phyloP scores from a whole-genome alignment of 2,113 vertebrate genomes.

The mouse (Mus musculus) region DNA sequence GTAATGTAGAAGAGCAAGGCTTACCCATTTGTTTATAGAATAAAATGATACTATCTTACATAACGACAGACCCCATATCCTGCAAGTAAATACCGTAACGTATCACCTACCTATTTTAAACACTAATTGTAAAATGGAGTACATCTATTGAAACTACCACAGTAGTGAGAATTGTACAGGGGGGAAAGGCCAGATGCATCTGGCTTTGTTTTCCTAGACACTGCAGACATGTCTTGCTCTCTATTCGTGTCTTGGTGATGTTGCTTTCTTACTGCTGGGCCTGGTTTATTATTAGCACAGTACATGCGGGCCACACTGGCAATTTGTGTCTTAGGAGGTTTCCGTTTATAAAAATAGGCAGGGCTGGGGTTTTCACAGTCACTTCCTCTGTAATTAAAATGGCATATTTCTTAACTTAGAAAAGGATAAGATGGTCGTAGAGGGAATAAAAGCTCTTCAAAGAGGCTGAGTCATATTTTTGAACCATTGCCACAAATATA shows the following conservation, averaged over 20 bases:
- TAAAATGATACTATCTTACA: conserved; percentile 20
- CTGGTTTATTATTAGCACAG: conserved; percentile 71
- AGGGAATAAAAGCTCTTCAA: conserved; percentile 36
- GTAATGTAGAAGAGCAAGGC: not conserved
- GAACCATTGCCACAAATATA: conserved; percentile 49
- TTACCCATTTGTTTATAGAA: not conserved
- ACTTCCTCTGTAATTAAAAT: conserved; percentile 75
- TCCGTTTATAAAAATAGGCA: conserved; percentile 72
- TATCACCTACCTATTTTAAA: conserved; percentile 51
- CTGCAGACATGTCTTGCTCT: conserved; percentile 25
- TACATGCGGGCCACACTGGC: conserved; percentile 1
- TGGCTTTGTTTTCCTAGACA: conserved; percentile 62
- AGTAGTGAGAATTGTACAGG: conserved; percentile 43
- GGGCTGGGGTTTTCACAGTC: conserved; percentile 66
- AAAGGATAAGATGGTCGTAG: conserved; percentile 61
- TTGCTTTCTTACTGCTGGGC: conserved; percentile 23
- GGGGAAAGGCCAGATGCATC: conserved; percentile 15
- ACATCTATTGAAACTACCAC: not conserved
- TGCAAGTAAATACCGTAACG: conserved; percentile 26
- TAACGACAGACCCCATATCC: not conserved
- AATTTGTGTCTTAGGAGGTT: conserved; percentile 71
- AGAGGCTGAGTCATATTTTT: conserved; percentile 46
- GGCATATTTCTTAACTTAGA: conserved; percentile 68
- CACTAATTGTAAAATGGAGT: conserved; percentile 24
- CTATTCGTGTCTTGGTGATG: conserved; percentile 34